These are phyloP conservation scores for Drosophila arawakana DNA, from an alignment of 1,140 invertebrate genomes.

Conservation along the genomic window DNA sequence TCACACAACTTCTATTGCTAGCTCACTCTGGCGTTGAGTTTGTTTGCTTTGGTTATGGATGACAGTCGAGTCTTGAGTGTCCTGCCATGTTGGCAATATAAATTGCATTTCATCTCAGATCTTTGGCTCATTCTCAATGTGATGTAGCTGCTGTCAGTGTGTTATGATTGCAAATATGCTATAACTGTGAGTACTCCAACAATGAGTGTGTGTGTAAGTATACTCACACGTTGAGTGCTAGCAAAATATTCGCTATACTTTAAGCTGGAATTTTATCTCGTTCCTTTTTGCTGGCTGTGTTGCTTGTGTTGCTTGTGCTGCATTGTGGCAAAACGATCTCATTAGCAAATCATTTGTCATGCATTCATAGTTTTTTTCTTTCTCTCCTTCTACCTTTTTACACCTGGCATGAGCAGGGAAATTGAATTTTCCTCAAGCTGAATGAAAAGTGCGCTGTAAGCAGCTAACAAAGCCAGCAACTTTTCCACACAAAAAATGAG, in stretches of 20 bases:
- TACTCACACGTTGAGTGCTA: conserved; percentile 1
- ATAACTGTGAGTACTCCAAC: conserved; percentile 33
- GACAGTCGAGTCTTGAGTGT: conserved; percentile 34
- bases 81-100: conserved; percentile 55
- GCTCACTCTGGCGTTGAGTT: background rate
- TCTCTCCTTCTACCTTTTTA: background rate
- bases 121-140: conserved; percentile 1
- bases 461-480: conserved; percentile 51
- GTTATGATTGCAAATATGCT: conserved; percentile 69
- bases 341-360: conserved; percentile 66
- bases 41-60: conserved; percentile 41
- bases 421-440: conserved; percentile 43
- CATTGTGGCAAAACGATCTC: conserved; percentile 48
- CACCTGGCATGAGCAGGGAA: conserved; percentile 27
- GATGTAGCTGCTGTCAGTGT: conserved; percentile 45
- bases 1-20: background rate
- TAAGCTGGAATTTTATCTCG: background rate
- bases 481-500: conserved; percentile 29
- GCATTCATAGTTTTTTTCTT: conserved; percentile 35
- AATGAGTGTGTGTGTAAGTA: background rate
- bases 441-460: conserved; percentile 39
- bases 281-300: background rate
- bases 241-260: conserved; percentile 1
- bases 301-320: too few relatives aligned
- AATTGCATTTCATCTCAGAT: conserved; percentile 50